These are phyloP conservation scores for Pollachius pollachius DNA, from an alignment of 2,113 vertebrate genomes.

Conservation along the genomic window DNA sequence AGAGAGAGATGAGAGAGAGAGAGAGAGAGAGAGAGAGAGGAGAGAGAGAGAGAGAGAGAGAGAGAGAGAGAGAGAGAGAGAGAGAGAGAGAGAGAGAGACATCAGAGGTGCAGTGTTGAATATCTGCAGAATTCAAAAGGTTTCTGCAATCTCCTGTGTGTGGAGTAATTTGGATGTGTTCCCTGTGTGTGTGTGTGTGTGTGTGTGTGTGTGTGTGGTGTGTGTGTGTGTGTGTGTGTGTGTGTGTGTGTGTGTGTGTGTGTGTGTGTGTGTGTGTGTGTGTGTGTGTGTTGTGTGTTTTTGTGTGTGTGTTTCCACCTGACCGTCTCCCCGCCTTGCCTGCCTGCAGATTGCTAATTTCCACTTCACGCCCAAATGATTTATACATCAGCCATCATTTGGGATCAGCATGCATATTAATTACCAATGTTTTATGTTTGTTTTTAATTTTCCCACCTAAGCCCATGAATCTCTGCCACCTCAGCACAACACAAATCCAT, in stretches of 20 bases:
- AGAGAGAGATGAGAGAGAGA: conserved; percentile 11
- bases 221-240: conserved; percentile 9
- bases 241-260: conserved; percentile 40
- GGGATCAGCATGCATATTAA: conserved; percentile 61
- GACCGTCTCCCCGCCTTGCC: conserved; percentile 4
- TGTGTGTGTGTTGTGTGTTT: conserved; percentile 1
- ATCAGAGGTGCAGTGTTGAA: conserved; percentile 23
- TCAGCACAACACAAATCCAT: conserved; percentile 42
- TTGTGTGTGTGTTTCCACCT: neutral
- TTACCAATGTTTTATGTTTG: conserved; percentile 62
- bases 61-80: neutral
- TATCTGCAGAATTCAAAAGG: conserved; percentile 41
- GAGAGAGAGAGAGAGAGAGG: neutral
- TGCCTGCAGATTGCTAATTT: conserved; percentile 32
- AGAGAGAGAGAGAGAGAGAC: conserved; percentile 11
- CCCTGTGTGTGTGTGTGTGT: too few species aligned
- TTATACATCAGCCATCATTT: conserved; percentile 51
- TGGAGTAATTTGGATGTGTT: neutral
- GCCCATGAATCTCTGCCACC: conserved; percentile 53
- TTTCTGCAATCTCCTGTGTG: conserved; percentile 32
- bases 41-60: conserved; percentile 14
- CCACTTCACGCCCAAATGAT: conserved; percentile 30
- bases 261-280: conserved; percentile 12
- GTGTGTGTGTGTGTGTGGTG: conserved; percentile 14
- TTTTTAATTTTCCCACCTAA: conserved; percentile 60